These are phyloP conservation scores for Illadopsis cleaveri DNA, from an alignment of 2,113 vertebrate genomes.

Conservation along the genomic window DNA sequence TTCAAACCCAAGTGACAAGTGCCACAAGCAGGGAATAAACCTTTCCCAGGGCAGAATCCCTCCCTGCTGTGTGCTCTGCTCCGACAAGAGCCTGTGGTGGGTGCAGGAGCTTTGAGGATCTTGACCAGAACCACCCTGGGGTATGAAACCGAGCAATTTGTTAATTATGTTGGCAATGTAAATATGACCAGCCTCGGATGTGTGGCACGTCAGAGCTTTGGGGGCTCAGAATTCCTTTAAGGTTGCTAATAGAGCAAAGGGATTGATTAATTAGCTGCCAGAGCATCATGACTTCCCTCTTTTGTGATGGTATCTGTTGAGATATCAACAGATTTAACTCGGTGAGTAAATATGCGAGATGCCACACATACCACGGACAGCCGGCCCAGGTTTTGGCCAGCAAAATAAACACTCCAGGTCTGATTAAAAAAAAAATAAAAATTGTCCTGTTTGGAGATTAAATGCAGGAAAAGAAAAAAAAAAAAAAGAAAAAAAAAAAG, in stretches of 20 bases:
- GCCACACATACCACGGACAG: constrained; percentile 6
- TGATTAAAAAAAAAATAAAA: background rate
- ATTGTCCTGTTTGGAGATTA: background rate
- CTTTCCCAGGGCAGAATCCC: background rate
- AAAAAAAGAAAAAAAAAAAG: background rate
- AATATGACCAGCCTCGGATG: background rate
- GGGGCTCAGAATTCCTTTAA: constrained; percentile 22
- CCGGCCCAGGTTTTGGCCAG: background rate
- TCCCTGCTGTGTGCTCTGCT: background rate
- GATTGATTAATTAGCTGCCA: constrained; percentile 36
- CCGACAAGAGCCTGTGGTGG: background rate
- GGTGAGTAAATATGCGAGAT: background rate
- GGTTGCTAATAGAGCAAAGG: background rate
- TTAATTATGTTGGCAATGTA: background rate
- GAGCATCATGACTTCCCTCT: background rate
- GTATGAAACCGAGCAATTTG: background rate
- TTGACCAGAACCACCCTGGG: background rate
- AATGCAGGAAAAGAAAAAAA: background rate
- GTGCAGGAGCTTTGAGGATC: background rate
- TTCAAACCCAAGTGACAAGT: background rate
- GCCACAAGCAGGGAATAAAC: background rate
- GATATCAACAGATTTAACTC: background rate
- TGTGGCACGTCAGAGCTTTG: background rate
- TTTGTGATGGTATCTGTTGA: background rate
- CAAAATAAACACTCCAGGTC: constrained; percentile 13